A percentile compares a stretch with the other conserved stretches of the same genome.
Evolutionary conservation across 2,888 invertebrate species (phyloP).

Genomic region (Perithous albicinctus): DNA sequence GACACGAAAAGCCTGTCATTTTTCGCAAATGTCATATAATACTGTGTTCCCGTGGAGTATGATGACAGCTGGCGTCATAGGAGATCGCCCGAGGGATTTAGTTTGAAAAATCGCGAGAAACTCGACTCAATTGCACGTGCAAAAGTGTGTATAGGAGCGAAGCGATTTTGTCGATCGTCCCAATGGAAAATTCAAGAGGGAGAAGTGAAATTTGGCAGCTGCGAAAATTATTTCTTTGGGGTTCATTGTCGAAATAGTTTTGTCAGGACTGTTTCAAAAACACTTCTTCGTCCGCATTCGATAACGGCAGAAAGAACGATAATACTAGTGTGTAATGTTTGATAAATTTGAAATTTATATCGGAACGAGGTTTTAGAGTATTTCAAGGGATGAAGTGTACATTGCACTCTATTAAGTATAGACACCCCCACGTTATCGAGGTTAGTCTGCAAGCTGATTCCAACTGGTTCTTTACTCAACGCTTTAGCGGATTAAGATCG

Average conservation of each 20-base stretch:
- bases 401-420: neutral
- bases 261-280: neutral
- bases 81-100: constrained; percentile 14
- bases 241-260: constrained; percentile 26
- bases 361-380: neutral
- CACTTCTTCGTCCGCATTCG: neutral
- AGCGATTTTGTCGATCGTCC: neutral
- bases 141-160: constrained; percentile 6
- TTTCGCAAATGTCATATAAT: constrained; percentile 57
- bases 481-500: constrained; percentile 40
- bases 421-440: neutral
- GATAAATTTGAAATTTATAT: constrained; percentile 25
- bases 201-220: constrained; percentile 38
- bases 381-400: neutral
- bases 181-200: neutral
- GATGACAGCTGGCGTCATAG: constrained; percentile 55
- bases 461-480: neutral
- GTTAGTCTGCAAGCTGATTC: neutral
- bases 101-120: constrained; percentile 58
- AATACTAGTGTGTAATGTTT: constrained; percentile 3
- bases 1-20: constrained; percentile 44
- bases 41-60: constrained; percentile 28
- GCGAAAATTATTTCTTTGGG: constrained; percentile 9
- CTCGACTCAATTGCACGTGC: constrained; percentile 31
- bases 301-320: constrained; percentile 1